Percentiles rank a stretch among this genome's conserved stretches.
These are phyloP conservation scores for Crotalus horridus DNA, from an alignment of 2,113 vertebrate genomes.

Conservation along the genomic window DNA sequence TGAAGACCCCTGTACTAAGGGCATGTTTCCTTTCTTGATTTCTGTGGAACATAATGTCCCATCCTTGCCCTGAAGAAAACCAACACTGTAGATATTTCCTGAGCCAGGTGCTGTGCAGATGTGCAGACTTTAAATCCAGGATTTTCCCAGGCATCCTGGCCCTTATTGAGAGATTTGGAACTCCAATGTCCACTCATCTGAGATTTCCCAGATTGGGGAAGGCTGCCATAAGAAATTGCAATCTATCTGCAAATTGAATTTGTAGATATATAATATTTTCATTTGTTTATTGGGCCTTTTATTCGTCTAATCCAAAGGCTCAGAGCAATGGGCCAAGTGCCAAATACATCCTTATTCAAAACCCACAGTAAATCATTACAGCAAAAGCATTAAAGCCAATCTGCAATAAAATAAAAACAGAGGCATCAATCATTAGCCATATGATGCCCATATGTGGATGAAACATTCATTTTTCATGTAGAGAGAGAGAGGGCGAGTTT, in stretches of 20 bases:
- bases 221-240: background rate
- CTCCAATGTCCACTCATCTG: background rate
- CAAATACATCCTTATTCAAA: background rate
- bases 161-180: background rate
- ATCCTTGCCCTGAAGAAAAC: background rate
- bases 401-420: conserved; percentile 8
- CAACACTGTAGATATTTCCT: background rate
- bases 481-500: background rate
- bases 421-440: background rate
- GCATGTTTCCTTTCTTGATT: conserved; percentile 2
- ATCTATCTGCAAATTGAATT: background rate
- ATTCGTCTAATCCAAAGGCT: background rate
- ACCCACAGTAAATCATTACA: background rate
- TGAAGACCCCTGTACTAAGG: no score
- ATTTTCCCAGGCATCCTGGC: background rate
- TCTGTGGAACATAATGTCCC: background rate
- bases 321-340: background rate
- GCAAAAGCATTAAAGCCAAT: background rate
- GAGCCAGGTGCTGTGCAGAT: background rate
- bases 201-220: background rate
- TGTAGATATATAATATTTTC: background rate
- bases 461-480: background rate
- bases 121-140: background rate
- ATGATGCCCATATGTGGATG: background rate
- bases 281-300: background rate